Percentiles rank a stretch among this genome's conserved stretches.
phyloP scores from a whole-genome alignment of 2,888 invertebrate species.

The Rhagonycha fulva region DNA sequence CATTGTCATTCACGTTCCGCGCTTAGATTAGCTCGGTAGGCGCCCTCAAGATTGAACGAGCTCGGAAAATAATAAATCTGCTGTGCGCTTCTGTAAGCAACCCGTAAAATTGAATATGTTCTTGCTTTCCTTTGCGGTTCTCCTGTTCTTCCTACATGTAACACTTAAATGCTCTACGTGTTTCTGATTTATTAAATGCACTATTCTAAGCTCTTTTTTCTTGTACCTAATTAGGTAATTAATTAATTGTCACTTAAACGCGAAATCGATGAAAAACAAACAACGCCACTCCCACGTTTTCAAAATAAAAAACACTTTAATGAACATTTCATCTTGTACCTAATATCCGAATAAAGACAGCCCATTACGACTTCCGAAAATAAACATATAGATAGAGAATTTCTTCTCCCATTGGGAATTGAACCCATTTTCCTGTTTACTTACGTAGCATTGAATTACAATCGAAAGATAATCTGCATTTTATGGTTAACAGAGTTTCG shows the following conservation, averaged over 20 bases:
- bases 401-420: background rate
- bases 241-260: background rate
- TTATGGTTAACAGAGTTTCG: background rate
- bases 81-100: slow-evolving; percentile 41
- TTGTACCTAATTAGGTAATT: background rate
- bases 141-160: slow-evolving; percentile 28
- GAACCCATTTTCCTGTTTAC: background rate
- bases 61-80: slow-evolving; percentile 43
- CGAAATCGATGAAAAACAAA: background rate
- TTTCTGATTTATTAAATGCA: background rate
- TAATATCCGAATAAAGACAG: background rate
- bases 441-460: background rate
- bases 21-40: slow-evolving; percentile 40
- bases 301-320: too few species aligned
- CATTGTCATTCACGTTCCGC: slow-evolving; percentile 40
- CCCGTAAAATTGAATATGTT: slow-evolving; percentile 44
- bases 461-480: background rate
- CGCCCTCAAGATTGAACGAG: slow-evolving; percentile 41
- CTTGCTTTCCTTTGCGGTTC: slow-evolving; percentile 32
- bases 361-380: background rate
- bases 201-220: background rate
- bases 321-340: background rate
- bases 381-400: background rate
- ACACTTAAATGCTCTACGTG: slow-evolving; percentile 19
- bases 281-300: too few species aligned